Percentiles rank a stretch among this genome's conserved stretches.
Conservation (phyloP, 1,140 invertebrate genomes). For the Philopotamus ludificatus region DNA sequence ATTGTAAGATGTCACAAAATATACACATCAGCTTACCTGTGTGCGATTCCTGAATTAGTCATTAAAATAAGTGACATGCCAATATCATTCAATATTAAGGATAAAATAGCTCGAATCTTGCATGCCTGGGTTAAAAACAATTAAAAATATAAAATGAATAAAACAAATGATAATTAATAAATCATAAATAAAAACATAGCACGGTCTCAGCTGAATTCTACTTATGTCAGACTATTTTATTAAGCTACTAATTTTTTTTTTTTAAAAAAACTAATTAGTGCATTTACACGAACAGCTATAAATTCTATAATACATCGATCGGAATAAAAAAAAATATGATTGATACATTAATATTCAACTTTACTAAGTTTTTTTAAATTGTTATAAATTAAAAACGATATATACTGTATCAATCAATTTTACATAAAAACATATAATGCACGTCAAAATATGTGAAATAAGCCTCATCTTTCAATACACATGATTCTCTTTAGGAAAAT, state of each 20-base stretch:
- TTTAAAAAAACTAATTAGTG: neutral
- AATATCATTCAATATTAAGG: constrained; percentile 32
- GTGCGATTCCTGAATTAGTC: constrained; percentile 31
- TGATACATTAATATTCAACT: neutral
- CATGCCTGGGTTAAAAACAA: constrained; percentile 41
- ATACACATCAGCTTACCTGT: constrained; percentile 17
- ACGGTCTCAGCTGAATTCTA: neutral
- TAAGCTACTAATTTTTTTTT: neutral
- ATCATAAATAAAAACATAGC: neutral
- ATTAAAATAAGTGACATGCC: constrained; percentile 34
- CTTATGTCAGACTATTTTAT: neutral
- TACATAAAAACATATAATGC: no score
- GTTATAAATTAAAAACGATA: no score
- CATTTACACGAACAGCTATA: neutral
- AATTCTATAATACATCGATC: neutral
- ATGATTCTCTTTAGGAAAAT: no score
- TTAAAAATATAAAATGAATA: constrained; percentile 30
- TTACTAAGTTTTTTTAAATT: neutral
- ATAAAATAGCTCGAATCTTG: constrained; percentile 38
- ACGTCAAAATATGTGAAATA: no score
- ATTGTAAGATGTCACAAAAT: no score
- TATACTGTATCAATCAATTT: no score
- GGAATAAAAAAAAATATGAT: neutral
- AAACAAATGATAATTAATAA: constrained; percentile 5
- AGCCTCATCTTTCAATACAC: no score